Evolutionary conservation across 92 coral and sea anemone genomes (phyloP), one percentile per base, ranked within the genome.

Genomic region (Pocillopora grandis): DNA sequence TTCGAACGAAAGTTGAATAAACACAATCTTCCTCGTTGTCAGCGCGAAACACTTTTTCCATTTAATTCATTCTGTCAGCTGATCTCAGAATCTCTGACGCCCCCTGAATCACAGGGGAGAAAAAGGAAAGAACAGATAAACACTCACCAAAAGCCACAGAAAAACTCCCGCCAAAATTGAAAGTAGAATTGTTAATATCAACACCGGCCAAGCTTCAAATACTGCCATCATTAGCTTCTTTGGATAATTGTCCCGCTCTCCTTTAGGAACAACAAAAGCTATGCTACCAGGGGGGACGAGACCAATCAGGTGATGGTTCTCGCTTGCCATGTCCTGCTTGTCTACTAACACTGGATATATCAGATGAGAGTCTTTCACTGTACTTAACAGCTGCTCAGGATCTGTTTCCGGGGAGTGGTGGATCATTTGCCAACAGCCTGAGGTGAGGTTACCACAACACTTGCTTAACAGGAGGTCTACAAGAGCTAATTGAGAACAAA

Each of bases 171-270:
- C 92, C 83, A 92, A 57, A 58, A 95, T 36, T 23, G 98, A 93
- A 52, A 95, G 79, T n/a, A 95, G 84, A 79, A 95, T 64, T 27
- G 95, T 92, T 9, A 95, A 71, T 42, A 95, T 89, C n/a, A 95
- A 80, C 66, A 93, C 98, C 5, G 98, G 98, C 98, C 98, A 95
- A 23, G 98, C 95, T 16, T 95, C 94, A 62, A 93, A 93, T 56
- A 95, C 94, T 4, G 96, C 86, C 71, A 66, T 77, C 36, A 95
- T 61, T 12, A 95, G 88, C 63, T 91, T 95, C 89, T 73, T 87
- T 17, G 98, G 98, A 15, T 84, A 87, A 76, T 91, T 77, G 35
- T 87, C 94, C 57, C 78, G 80, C 81, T 90, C 68, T 60, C 86
- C 90, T 88, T 81, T 88, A 10, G 87, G 89, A 48, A 91, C 94